A percentile compares a stretch with the other conserved stretches of the same genome.
phyloP scores from a whole-genome alignment of 2,888 invertebrate species.

The Microctonus aethiopoides region DNA sequence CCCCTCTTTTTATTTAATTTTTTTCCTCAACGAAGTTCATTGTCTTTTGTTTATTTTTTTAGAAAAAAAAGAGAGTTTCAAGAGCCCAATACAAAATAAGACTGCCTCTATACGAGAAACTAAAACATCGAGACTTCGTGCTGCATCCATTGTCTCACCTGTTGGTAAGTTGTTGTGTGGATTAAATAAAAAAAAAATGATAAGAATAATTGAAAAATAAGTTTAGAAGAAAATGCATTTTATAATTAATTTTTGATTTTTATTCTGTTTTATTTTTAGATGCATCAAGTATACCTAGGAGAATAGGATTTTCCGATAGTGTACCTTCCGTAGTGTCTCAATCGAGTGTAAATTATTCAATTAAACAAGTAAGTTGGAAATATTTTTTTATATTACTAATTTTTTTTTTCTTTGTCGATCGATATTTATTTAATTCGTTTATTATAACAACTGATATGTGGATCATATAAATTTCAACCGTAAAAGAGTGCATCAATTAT shows the following conservation, averaged over 20 bases:
- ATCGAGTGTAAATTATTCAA: slow-evolving; percentile 42
- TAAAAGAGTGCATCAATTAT: not conserved
- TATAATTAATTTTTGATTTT: not conserved
- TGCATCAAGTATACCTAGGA: slow-evolving; percentile 33
- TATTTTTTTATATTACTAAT: not conserved
- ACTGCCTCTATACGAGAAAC: slow-evolving; percentile 54
- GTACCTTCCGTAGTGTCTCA: slow-evolving; percentile 42
- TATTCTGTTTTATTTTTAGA: slow-evolving; percentile 36
- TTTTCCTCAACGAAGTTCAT: slow-evolving; percentile 68
- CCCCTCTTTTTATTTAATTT: not conserved
- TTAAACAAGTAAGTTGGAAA: slow-evolving; percentile 46
- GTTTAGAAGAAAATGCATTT: not conserved
- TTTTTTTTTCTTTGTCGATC: not conserved
- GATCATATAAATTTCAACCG: not conserved
- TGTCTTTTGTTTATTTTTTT: not conserved
- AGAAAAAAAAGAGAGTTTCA: slow-evolving; percentile 48
- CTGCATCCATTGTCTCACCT: slow-evolving; percentile 55
- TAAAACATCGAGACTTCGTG: slow-evolving; percentile 56
- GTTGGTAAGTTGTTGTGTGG: slow-evolving; percentile 45
- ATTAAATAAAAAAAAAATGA: not conserved
- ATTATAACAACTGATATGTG: not conserved
- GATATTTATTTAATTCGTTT: not conserved
- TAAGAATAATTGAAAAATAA: no score
- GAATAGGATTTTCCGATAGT: slow-evolving; percentile 36
- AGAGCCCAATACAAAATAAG: slow-evolving; percentile 46